phyloP scores from a whole-genome alignment of 2,888 invertebrate genomes.

The Scaptodrosophila latifasciaeformis region DNA sequence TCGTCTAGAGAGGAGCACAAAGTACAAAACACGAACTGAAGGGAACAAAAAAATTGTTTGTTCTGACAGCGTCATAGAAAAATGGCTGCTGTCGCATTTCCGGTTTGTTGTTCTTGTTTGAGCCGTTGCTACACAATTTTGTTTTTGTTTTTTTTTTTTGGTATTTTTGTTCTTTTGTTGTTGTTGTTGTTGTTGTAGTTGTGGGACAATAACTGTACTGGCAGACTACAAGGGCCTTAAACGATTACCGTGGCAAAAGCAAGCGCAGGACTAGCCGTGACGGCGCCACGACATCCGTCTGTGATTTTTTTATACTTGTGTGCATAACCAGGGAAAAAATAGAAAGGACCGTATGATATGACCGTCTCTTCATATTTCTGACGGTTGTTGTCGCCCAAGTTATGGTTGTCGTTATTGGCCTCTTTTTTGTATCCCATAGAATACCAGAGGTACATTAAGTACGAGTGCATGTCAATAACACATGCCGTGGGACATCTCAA shows the following conservation, averaged over 20 bases:
- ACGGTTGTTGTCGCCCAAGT: slow-evolving; percentile 11
- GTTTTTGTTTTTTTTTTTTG: no score
- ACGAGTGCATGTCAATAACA: no score
- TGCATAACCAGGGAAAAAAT: slow-evolving; percentile 33
- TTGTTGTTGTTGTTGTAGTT: background rate
- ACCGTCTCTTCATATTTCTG: slow-evolving; percentile 45
- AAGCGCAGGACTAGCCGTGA: slow-evolving; percentile 7
- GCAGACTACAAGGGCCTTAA: no score
- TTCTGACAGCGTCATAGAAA: slow-evolving; percentile 14
- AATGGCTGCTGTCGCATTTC: slow-evolving; percentile 66
- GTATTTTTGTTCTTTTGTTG: slow-evolving; percentile 6
- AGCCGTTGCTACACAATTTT: no score
- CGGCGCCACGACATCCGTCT: slow-evolving; percentile 42
- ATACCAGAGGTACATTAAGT: no score
- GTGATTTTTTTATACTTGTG: slow-evolving; percentile 27
- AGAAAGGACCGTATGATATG: slow-evolving; percentile 18
- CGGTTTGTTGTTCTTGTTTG: slow-evolving; percentile 43
- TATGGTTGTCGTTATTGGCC: background rate
- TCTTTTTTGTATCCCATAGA: background rate
- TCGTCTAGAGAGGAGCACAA: background rate
- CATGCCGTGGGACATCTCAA: no score
- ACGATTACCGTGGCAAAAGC: background rate
- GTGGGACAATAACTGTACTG: no score
- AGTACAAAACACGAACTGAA: no score
- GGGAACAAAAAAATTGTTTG: no score